Conservation (phyloP, 2,888 invertebrate species). For the Flexamia atlantica region DNA sequence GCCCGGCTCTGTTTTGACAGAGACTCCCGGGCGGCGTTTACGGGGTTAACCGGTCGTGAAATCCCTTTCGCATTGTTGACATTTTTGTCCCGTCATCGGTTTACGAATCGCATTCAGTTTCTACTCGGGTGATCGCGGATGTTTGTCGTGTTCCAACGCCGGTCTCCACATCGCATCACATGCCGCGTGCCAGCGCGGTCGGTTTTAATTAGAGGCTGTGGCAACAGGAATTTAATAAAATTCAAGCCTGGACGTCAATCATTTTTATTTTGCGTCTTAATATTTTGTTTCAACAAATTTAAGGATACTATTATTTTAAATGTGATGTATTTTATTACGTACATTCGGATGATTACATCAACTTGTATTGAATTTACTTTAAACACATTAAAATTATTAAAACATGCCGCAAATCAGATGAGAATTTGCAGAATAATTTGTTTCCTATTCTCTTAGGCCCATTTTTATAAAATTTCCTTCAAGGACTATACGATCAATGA, state of each 20-base stretch:
- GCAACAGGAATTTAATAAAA: conserved; percentile 23
- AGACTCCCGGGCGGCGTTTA: neutral
- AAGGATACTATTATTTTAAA: too few species aligned
- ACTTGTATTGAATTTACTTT: too few species aligned
- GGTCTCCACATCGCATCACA: neutral
- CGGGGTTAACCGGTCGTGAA: conserved; percentile 29
- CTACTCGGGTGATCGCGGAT: conserved; percentile 34
- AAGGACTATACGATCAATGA: too few species aligned
- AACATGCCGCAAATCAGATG: too few species aligned
- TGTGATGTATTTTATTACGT: too few species aligned
- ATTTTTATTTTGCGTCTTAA: neutral
- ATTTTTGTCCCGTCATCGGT: conserved; percentile 45
- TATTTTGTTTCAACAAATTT: too few species aligned
- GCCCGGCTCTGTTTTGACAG: conserved; percentile 4
- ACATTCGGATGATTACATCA: too few species aligned
- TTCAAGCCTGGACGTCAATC: neutral
- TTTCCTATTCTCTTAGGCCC: too few species aligned
- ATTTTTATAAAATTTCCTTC: too few species aligned
- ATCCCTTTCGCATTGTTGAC: conserved; percentile 55
- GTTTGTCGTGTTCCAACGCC: conserved; percentile 28
- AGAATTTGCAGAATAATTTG: too few species aligned
- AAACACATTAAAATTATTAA: too few species aligned
- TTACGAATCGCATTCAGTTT: conserved; percentile 11
- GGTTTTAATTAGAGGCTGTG: conserved; percentile 6
- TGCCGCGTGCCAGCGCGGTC: conserved; percentile 2